Evolutionary conservation across 2,113 vertebrate genomes (phyloP).

Genomic region (Xyrauchen texanus): DNA sequence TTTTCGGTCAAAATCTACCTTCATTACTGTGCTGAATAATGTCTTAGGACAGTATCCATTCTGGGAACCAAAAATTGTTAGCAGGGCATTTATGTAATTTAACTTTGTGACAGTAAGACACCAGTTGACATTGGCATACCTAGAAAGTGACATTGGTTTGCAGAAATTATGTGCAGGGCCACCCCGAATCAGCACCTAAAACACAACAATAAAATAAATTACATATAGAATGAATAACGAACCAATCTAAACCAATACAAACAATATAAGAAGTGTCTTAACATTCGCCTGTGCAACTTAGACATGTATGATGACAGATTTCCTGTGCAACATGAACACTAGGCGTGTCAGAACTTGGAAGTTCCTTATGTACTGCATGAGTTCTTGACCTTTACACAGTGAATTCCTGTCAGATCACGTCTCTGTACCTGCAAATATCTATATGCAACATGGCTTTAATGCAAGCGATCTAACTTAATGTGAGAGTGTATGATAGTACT

Average conservation of each 20-base stretch:
- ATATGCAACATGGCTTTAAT: no score
- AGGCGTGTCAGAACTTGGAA: neutral
- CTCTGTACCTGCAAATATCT: no score
- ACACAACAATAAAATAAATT: neutral
- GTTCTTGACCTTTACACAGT: conserved; percentile 7
- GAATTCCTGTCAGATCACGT: neutral
- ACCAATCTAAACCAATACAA: no score
- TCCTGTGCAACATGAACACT: neutral
- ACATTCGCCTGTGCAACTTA: no score
- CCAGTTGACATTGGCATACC: neutral
- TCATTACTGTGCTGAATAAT: no score
- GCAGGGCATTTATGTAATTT: neutral
- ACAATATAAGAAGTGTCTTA: no score
- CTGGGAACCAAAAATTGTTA: no score
- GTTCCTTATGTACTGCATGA: neutral
- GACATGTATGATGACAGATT: neutral
- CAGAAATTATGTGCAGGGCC: neutral
- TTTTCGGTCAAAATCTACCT: no score
- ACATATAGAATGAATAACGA: no score
- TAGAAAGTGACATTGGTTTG: neutral
- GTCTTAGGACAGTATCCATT: no score
- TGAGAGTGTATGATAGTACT: no score
- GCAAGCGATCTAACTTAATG: no score
- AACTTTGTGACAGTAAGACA: neutral
- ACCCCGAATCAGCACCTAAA: conserved; percentile 13